phyloP scores from a whole-genome alignment of 2,113 vertebrate species.

The Uria lomvia region DNA sequence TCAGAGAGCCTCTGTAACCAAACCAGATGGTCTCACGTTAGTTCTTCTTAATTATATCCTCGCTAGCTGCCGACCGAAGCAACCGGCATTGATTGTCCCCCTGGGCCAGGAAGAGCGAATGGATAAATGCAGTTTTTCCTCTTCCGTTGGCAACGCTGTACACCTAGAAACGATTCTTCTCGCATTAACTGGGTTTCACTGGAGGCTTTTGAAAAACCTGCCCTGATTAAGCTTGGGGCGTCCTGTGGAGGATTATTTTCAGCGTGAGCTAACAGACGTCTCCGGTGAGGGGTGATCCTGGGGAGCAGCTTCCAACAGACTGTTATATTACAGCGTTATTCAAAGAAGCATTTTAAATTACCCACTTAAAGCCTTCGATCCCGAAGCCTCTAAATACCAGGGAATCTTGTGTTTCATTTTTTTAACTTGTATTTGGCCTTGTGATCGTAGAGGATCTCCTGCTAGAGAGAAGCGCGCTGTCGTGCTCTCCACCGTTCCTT shows the following conservation, averaged over 20 bases:
- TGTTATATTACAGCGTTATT: not conserved
- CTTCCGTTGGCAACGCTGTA: not conserved
- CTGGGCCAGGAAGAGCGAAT: not conserved
- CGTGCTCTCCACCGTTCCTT: not conserved
- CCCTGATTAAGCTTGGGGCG: not conserved
- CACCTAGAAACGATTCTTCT: not conserved
- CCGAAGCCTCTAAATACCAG: not conserved
- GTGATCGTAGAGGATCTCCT: not conserved
- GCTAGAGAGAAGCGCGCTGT: not conserved
- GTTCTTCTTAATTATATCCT: not conserved
- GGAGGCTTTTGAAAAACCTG: not conserved
- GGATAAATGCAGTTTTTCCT: not conserved
- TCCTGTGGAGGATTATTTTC: not conserved
- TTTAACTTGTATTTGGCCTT: not conserved
- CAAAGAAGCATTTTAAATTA: not conserved
- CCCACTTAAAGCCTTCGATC: not conserved
- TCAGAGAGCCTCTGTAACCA: not conserved
- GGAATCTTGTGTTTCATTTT: not conserved
- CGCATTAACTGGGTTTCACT: not conserved
- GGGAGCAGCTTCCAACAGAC: not conserved
- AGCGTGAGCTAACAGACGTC: not conserved
- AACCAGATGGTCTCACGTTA: not conserved
- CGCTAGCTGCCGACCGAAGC: not conserved
- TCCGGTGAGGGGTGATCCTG: fast-evolving
- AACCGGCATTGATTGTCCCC: not conserved